Evolutionary conservation across 2,113 vertebrate species (phyloP).

Genomic region (Clupea harengus): DNA sequence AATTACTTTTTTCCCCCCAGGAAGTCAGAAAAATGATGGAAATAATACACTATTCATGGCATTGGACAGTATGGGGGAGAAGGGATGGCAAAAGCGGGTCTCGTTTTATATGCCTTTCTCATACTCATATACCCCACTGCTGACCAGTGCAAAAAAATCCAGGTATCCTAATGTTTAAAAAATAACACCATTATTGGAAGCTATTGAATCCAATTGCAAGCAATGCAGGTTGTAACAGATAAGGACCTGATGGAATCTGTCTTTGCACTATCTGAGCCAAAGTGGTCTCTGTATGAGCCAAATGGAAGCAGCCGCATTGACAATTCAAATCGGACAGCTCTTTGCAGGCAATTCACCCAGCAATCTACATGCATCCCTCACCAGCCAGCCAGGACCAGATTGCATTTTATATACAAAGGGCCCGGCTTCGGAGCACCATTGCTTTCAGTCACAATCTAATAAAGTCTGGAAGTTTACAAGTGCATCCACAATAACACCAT

Average conservation of each 20-base stretch:
- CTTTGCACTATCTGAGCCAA: constrained; percentile 76
- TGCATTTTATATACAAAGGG: constrained; percentile 67
- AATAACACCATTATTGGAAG: constrained; percentile 84
- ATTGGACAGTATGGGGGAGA: constrained; percentile 52
- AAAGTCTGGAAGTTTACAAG: constrained; percentile 53
- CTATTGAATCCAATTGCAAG: constrained; percentile 83
- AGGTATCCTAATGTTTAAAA: constrained; percentile 87
- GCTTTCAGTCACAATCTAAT: constrained; percentile 52
- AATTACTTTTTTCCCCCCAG: constrained; percentile 69
- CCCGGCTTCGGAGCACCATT: constrained; percentile 43
- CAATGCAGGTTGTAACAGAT: constrained; percentile 85
- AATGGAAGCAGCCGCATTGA: constrained; percentile 63
- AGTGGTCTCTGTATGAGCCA: constrained; percentile 62
- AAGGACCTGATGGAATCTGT: constrained; percentile 85
- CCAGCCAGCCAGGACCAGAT: constrained; percentile 56
- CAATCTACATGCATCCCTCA: constrained; percentile 61
- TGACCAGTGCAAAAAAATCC: constrained; percentile 87
- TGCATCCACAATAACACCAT: constrained; percentile 32
- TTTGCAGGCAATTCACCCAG: constrained; percentile 66
- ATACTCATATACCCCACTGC: constrained; percentile 68
- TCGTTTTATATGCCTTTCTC: constrained; percentile 55
- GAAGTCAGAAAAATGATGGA: constrained; percentile 68
- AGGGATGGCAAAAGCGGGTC: constrained; percentile 41
- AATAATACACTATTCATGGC: constrained; percentile 68
- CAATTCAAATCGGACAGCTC: constrained; percentile 62